Evolutionary conservation across 2,797 vertebrate genomes (phyloP), one percentile per base, ranked within the genome.

Genomic region (Zenarchopterus dispar): DNA sequence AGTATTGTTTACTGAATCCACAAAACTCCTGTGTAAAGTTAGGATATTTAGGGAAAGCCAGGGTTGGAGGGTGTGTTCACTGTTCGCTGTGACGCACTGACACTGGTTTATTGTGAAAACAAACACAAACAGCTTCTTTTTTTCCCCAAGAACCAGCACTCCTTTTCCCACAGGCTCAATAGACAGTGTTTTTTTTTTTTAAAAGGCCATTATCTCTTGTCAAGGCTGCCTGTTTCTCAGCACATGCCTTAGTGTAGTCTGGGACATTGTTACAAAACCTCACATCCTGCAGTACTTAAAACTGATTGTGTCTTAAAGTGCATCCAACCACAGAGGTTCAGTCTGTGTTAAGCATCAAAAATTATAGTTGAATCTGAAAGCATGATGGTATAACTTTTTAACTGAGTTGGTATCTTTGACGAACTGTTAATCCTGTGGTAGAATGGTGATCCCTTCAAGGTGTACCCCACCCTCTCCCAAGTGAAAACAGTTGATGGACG

Each of bases 21-120:
- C n/a, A 52, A 56, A 26, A 36, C 18, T 6, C 7, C 56, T 36
- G 0, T 67, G 54, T 49, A 39, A 31, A 75, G 41, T 57, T 19
- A 26, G 54, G 51, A 73, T 16, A 11, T 15, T 28, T 28, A 65
- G 70, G 71, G 83, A 74, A 50, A 54, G 63, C 17, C n/a, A n/a
- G 45, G 16, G 26, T 39, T 51, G 19, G 36, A 75, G 63, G 80
- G 85, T 2, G 80, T 82, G 79, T 73, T 65, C 67, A 11, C 28
- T 81, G 79, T 72, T 62, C 66, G 9, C 28, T 15, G 28, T 18
- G 54, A 44, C 73, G 77, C 59, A 67, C 68, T 75, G 28, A 55
- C 33, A 71, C 41, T 41, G 61, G 52, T 43, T 77, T 89, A 80
- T 87, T 90, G 78, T 88, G 86, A 72, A 85, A 90, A 87, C 81